A percentile compares a stretch with the other conserved stretches of the same genome.
Conservation (phyloP, 1,140 invertebrate genomes). For the Chionoecetes opilio region DNA sequence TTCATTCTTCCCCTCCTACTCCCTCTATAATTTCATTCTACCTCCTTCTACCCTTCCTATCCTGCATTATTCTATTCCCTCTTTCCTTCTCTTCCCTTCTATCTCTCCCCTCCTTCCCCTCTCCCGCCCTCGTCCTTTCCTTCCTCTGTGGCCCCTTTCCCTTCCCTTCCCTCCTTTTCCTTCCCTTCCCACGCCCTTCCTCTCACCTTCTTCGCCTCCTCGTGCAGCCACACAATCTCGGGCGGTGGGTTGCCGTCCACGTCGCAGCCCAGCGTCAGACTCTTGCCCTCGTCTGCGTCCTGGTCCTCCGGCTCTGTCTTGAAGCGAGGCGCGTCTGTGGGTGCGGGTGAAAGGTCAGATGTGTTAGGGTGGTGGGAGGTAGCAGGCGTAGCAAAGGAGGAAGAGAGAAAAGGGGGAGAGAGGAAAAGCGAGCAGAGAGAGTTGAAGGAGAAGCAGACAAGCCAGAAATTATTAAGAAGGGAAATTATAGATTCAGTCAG, state of each 20-base stretch:
- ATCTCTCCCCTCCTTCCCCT: neutral
- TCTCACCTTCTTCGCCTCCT: slow-evolving; percentile 75
- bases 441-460: neutral
- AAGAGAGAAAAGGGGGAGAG: neutral
- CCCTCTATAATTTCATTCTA: neutral
- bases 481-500: neutral
- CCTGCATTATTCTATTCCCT: neutral
- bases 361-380: neutral
- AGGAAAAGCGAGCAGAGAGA: neutral
- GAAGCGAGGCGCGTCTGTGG: slow-evolving; percentile 84
- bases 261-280: slow-evolving; percentile 84
- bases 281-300: slow-evolving; percentile 83
- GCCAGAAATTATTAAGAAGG: too few species aligned
- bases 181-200: neutral
- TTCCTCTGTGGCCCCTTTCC: neutral
- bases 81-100: neutral
- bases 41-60: neutral
- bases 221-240: slow-evolving; percentile 83
- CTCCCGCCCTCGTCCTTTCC: neutral
- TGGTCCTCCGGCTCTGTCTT: slow-evolving; percentile 82
- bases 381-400: neutral
- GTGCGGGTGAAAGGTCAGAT: neutral
- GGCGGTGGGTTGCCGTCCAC: slow-evolving; percentile 85
- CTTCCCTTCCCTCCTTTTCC: neutral
- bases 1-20: neutral